These are phyloP conservation scores for Salticus scenicus DNA, from an alignment of 2,888 invertebrate species.

Conservation along the genomic window DNA sequence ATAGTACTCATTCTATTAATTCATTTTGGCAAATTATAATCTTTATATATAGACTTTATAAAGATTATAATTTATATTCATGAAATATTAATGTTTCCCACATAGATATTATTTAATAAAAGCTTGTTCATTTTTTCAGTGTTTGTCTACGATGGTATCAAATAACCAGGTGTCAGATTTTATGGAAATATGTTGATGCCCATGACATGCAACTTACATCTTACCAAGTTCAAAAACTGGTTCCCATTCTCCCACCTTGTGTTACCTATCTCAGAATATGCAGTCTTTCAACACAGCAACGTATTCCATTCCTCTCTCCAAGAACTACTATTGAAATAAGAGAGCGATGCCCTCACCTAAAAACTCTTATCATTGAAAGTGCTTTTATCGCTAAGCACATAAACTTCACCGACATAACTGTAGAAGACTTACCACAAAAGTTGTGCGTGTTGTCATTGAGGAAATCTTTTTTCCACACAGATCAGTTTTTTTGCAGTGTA, in stretches of 20 bases:
- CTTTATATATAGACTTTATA: no score
- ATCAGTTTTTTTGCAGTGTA: constrained; percentile 64
- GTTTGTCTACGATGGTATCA: constrained; percentile 65
- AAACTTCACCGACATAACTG: constrained; percentile 61
- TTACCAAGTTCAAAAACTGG: constrained; percentile 56
- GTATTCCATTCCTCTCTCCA: constrained; percentile 54
- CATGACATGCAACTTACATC: constrained; percentile 62
- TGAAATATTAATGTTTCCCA: no score
- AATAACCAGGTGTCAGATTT: constrained; percentile 44
- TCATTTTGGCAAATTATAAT: no score
- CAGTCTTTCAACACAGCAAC: constrained; percentile 45
- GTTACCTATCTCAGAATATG: constrained; percentile 52
- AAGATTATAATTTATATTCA: no score
- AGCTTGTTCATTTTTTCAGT: constrained; percentile 33
- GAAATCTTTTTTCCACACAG: constrained; percentile 63
- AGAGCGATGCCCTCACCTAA: constrained; percentile 51
- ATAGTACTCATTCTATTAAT: no score
- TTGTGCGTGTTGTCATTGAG: constrained; percentile 47
- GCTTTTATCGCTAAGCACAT: constrained; percentile 59
- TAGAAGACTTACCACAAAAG: constrained; percentile 63
- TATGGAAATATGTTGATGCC: constrained; percentile 64
- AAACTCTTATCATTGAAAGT: constrained; percentile 57
- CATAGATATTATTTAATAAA: no score
- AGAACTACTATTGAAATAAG: constrained; percentile 44
- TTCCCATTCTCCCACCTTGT: constrained; percentile 50